A percentile compares a stretch with the other conserved stretches of the same genome.
Evolutionary conservation across 2,797 vertebrate genomes (phyloP).

Genomic region (Valencia hispanica): DNA sequence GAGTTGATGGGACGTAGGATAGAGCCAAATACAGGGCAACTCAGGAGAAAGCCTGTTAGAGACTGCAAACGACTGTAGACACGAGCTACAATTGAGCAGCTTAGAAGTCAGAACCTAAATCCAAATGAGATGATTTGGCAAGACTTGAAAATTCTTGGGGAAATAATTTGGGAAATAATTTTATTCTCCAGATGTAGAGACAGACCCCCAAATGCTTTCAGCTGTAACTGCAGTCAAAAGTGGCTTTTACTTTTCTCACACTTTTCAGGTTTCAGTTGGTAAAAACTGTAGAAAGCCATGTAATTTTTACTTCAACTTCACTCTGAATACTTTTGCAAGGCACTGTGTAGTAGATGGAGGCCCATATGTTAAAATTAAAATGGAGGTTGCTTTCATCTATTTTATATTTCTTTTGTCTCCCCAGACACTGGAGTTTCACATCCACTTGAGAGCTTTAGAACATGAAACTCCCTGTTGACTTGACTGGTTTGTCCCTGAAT

Average conservation of each 20-base stretch:
- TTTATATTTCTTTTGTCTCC: constrained; percentile 4
- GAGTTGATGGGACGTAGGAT: too few relatives aligned
- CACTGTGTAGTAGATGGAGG: not conserved
- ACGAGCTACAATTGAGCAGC: too few relatives aligned
- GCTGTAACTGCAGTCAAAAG: not conserved
- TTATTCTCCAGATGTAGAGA: not conserved
- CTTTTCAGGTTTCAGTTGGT: too few relatives aligned
- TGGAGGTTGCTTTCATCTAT: not conserved
- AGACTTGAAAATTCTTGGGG: too few relatives aligned
- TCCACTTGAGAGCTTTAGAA: constrained; percentile 24
- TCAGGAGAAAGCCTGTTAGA: too few relatives aligned
- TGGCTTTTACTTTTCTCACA: too few relatives aligned
- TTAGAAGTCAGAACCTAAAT: too few relatives aligned
- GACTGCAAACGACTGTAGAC: too few relatives aligned
- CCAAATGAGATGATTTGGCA: too few relatives aligned
- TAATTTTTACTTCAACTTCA: not conserved
- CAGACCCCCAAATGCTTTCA: not conserved
- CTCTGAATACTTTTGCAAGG: not conserved
- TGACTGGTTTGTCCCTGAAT: constrained; percentile 21
- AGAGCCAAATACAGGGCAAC: too few relatives aligned
- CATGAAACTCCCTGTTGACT: constrained; percentile 36
- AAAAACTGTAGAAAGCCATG: too few relatives aligned
- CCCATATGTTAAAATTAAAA: not conserved
- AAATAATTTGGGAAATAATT: too few relatives aligned
- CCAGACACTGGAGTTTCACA: constrained; percentile 13